A percentile compares a stretch with the other conserved stretches of the same genome.
phyloP scores from a whole-genome alignment of 2,888 invertebrate genomes.

The Dryomyza anilis region DNA sequence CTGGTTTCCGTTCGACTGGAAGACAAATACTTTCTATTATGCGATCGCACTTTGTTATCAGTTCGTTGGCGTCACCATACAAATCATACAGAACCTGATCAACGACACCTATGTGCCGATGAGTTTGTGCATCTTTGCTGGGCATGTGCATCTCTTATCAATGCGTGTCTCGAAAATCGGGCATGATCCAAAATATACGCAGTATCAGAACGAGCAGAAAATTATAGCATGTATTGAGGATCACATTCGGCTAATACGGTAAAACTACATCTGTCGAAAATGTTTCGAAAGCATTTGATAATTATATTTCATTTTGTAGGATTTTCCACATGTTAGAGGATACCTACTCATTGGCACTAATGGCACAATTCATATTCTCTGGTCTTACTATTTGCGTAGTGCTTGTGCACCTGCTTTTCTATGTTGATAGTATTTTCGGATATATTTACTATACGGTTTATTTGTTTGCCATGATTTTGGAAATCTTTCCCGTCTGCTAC shows the following conservation, averaged over 20 bases:
- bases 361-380: slow-evolving; percentile 31
- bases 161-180: slow-evolving; percentile 36
- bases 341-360: slow-evolving; percentile 26
- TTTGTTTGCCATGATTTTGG: slow-evolving; percentile 29
- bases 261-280: too few relatives aligned
- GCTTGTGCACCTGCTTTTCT: slow-evolving; percentile 33
- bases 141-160: slow-evolving; percentile 35
- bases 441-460: slow-evolving; percentile 31
- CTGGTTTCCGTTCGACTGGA: slow-evolving; percentile 39
- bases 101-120: slow-evolving; percentile 34
- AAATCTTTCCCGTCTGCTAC: slow-evolving; percentile 37
- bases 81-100: slow-evolving; percentile 34
- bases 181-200: slow-evolving; percentile 18
- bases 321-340: slow-evolving; percentile 28
- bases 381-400: slow-evolving; percentile 33
- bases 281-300: too few relatives aligned
- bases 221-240: slow-evolving; percentile 36
- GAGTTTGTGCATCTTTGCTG: slow-evolving; percentile 32
- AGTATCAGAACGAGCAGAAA: slow-evolving; percentile 28
- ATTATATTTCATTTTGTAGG: too few relatives aligned
- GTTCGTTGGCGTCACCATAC: slow-evolving; percentile 31
- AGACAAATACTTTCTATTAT: slow-evolving; percentile 23
- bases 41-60: slow-evolving; percentile 32
- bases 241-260: slow-evolving; percentile 37
- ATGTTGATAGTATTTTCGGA: slow-evolving; percentile 28